phyloP scores from a whole-genome alignment of 2,113 vertebrate genomes.

The Tympanuchus pallidicinctus region DNA sequence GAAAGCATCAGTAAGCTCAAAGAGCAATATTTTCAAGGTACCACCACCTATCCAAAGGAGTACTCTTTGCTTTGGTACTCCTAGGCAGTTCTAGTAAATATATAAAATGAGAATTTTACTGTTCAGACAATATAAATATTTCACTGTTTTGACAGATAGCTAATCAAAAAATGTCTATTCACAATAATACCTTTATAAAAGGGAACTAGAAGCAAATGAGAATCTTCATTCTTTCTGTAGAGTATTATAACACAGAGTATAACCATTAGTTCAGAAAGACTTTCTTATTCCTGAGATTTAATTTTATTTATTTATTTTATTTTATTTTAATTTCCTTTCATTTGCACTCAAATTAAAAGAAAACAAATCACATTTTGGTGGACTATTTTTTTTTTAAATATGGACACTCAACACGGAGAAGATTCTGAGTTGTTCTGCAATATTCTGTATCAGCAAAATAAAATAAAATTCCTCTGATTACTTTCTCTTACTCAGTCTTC shows the following conservation, averaged over 20 bases:
- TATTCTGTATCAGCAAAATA: not conserved
- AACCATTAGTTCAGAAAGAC: not conserved
- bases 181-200: not conserved
- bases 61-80: not conserved
- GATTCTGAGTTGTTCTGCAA: not conserved
- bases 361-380: not conserved
- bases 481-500: not conserved
- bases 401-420: not conserved
- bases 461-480: not conserved
- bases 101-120: not conserved
- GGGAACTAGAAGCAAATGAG: not conserved
- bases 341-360: not conserved
- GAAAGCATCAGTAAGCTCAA: slow-evolving; percentile 18
- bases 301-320: no score
- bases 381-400: not conserved
- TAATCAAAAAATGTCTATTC: not conserved
- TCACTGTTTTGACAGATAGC: not conserved
- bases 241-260: not conserved
- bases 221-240: not conserved
- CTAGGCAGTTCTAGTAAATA: not conserved
- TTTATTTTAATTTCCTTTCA: no score
- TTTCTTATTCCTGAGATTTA: not conserved
- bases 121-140: not conserved
- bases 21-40: not conserved
- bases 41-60: not conserved